Evolutionary conservation across 2,888 invertebrate genomes (phyloP).

Genomic region (Pseudococcus longispinus): DNA sequence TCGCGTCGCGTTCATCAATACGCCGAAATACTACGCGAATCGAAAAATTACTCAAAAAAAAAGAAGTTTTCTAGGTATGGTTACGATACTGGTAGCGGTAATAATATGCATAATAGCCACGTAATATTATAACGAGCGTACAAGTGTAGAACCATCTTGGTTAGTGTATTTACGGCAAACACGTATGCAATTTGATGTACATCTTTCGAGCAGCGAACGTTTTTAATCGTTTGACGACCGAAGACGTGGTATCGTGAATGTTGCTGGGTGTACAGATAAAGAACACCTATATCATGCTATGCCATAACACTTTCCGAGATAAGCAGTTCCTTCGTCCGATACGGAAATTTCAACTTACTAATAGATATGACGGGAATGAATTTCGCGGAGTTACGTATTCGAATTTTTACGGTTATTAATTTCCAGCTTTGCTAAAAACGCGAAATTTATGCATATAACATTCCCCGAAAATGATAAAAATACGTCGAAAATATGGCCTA

Average conservation of each 20-base stretch:
- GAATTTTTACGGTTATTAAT: too few species aligned
- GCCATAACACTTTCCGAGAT: background rate
- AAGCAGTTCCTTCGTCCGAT: background rate
- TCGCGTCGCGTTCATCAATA: background rate
- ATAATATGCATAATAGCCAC: background rate
- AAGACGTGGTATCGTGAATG: background rate
- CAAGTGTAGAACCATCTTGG: background rate
- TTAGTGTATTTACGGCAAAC: slow-evolving; percentile 20
- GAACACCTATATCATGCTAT: background rate
- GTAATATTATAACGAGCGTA: background rate
- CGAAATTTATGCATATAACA: too few species aligned
- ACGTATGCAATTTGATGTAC: slow-evolving; percentile 16
- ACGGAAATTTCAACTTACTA: background rate
- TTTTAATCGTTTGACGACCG: background rate
- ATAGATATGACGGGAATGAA: background rate
- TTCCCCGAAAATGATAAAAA: too few species aligned
- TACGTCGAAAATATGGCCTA: too few species aligned
- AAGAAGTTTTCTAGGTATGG: background rate
- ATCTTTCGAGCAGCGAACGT: background rate
- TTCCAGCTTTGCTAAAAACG: too few species aligned
- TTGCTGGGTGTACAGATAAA: background rate
- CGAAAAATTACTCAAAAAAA: background rate
- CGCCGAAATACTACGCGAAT: background rate
- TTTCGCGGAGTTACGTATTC: background rate
- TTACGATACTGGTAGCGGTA: background rate